Evolutionary conservation across 1,140 invertebrate species (phyloP).

Genomic region (Ips typographus): DNA sequence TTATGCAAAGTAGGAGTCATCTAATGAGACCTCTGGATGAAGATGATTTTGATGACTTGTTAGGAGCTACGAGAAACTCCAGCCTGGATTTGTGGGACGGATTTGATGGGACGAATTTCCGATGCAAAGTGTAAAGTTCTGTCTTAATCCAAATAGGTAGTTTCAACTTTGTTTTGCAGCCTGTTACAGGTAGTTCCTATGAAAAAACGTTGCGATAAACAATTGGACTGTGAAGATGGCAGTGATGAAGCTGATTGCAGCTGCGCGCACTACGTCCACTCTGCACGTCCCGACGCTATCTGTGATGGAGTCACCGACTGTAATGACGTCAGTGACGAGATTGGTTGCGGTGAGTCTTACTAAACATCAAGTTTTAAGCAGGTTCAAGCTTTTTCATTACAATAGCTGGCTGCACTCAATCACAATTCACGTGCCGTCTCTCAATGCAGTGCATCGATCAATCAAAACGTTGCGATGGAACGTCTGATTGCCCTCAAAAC

Average conservation of each 20-base stretch:
- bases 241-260: slow-evolving; percentile 75
- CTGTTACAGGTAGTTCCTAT: slow-evolving; percentile 64
- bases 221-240: slow-evolving; percentile 77
- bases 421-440: slow-evolving; percentile 59
- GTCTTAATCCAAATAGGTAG: slow-evolving; percentile 28
- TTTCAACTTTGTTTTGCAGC: slow-evolving; percentile 51
- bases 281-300: slow-evolving; percentile 58
- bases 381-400: slow-evolving; percentile 39
- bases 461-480: slow-evolving; percentile 62
- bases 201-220: slow-evolving; percentile 65
- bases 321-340: slow-evolving; percentile 66
- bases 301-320: slow-evolving; percentile 83
- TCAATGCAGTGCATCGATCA: slow-evolving; percentile 61
- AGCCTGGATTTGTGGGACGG: background rate
- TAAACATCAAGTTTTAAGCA: background rate
- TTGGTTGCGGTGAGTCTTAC: slow-evolving; percentile 45
- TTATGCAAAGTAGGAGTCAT: background rate
- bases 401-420: slow-evolving; percentile 57
- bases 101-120: slow-evolving; percentile 3
- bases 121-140: slow-evolving; percentile 5
- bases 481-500: slow-evolving; percentile 62
- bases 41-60: background rate
- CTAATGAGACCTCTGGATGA: background rate
- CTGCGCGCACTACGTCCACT: slow-evolving; percentile 67
- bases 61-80: background rate